These are phyloP conservation scores for Brachypalpus laphriformis DNA, from an alignment of 2,888 invertebrate genomes.

Conservation along the genomic window DNA sequence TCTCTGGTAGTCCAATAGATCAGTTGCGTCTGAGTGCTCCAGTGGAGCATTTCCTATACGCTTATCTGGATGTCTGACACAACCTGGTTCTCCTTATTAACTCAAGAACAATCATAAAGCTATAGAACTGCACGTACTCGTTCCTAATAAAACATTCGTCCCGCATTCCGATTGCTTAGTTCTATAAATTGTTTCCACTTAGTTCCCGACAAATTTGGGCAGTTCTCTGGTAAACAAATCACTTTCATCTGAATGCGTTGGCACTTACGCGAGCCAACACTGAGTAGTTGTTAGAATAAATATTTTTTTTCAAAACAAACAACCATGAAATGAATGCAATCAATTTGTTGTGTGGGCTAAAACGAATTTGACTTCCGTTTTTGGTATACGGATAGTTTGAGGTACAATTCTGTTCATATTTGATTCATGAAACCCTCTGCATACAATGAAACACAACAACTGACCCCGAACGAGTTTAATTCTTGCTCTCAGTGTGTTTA, in stretches of 20 bases:
- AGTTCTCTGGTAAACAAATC: background rate
- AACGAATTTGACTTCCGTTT: conserved; percentile 53
- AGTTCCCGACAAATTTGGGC: background rate
- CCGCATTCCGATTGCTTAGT: background rate
- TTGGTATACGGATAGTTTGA: conserved; percentile 10
- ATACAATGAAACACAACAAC: background rate
- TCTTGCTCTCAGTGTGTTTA: conserved; percentile 10
- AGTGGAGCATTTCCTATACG: too few species aligned
- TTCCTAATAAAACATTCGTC: background rate
- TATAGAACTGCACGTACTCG: too few species aligned
- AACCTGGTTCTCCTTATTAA: too few species aligned
- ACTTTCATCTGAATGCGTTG: background rate
- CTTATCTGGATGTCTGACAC: too few species aligned
- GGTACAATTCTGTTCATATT: background rate
- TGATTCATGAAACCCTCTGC: conserved; percentile 25
- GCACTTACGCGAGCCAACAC: conserved; percentile 4
- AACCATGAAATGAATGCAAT: conserved; percentile 48
- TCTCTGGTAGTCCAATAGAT: too few species aligned
- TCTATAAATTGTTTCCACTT: too few species aligned
- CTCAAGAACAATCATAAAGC: too few species aligned
- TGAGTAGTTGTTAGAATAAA: conserved; percentile 12
- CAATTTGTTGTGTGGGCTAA: conserved; percentile 14
- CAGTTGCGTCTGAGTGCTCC: too few species aligned
- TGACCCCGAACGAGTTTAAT: conserved; percentile 43
- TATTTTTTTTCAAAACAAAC: conserved; percentile 26